Conservation (phyloP, 2,113 vertebrate species). For the Pteruthius melanotis region DNA sequence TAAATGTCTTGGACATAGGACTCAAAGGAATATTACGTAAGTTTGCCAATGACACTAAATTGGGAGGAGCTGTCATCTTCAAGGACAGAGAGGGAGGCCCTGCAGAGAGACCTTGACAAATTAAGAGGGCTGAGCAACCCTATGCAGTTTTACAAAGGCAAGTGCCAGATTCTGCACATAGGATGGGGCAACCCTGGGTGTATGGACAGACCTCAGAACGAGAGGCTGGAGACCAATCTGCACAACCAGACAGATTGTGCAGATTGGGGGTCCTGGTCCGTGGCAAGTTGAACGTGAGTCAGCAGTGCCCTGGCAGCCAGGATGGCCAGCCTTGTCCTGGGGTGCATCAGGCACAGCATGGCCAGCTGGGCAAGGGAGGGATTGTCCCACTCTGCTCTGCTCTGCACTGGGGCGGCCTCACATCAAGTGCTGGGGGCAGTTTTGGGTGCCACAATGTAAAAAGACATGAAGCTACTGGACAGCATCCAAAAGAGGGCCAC, state of each 20-base stretch:
- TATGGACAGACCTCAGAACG: accelerated
- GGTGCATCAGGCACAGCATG: neutral
- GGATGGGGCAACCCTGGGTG: neutral
- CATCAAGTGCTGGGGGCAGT: accelerated
- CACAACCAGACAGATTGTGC: too few relatives aligned
- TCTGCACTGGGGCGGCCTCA: neutral
- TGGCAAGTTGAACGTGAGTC: accelerated
- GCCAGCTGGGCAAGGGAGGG: accelerated
- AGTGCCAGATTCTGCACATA: too few relatives aligned
- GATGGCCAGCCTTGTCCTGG: accelerated
- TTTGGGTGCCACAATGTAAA: neutral
- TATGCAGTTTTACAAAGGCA: neutral
- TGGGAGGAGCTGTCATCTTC: neutral
- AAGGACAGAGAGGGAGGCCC: neutral
- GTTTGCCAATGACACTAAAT: accelerated
- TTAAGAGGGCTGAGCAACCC: neutral
- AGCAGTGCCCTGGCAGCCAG: neutral
- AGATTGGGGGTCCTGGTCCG: accelerated
- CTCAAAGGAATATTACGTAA: neutral
- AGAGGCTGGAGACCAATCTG: neutral
- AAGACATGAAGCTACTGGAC: neutral
- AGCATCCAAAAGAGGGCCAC: neutral
- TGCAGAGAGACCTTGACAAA: neutral
- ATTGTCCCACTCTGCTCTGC: accelerated
- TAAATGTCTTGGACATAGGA: neutral